These are phyloP conservation scores for Saiga tatarica DNA, from an alignment of 2,113 vertebrate species.

Conservation along the genomic window DNA sequence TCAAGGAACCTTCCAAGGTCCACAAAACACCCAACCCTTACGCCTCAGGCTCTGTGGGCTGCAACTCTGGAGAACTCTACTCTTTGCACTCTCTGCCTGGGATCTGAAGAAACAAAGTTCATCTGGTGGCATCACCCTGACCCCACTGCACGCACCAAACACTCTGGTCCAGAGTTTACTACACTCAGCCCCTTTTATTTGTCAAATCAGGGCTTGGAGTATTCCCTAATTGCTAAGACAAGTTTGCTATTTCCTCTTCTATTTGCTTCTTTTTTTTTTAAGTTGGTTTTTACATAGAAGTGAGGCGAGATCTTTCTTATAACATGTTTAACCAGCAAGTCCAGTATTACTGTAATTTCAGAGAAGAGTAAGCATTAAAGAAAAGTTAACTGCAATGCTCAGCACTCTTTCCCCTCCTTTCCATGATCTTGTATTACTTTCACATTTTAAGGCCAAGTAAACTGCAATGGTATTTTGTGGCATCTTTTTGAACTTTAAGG, in stretches of 20 bases:
- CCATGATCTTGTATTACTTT: background rate
- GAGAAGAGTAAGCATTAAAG: slow-evolving; percentile 11
- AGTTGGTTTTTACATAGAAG: background rate
- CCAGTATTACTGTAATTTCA: slow-evolving; percentile 14
- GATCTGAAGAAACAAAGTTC: background rate
- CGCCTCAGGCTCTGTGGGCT: background rate
- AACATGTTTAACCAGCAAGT: background rate
- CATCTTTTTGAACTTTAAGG: slow-evolving; percentile 9
- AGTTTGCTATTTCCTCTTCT: background rate
- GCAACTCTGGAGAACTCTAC: background rate
- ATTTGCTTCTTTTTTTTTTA: background rate
- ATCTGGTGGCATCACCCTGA: background rate
- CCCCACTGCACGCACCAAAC: accelerated
- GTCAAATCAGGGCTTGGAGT: background rate
- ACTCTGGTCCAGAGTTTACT: background rate
- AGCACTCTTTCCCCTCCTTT: background rate
- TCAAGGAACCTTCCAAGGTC: background rate
- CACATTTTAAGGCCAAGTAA: slow-evolving; percentile 36
- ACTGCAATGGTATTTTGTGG: background rate
- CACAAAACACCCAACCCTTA: background rate
- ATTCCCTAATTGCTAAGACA: background rate
- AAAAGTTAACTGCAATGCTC: slow-evolving; percentile 8
- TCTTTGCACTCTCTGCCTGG: background rate
- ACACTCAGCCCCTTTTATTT: background rate
- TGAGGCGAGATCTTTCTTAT: background rate